phyloP scores from a whole-genome alignment of 2,888 invertebrate species.

The Latrodectus elegans region DNA sequence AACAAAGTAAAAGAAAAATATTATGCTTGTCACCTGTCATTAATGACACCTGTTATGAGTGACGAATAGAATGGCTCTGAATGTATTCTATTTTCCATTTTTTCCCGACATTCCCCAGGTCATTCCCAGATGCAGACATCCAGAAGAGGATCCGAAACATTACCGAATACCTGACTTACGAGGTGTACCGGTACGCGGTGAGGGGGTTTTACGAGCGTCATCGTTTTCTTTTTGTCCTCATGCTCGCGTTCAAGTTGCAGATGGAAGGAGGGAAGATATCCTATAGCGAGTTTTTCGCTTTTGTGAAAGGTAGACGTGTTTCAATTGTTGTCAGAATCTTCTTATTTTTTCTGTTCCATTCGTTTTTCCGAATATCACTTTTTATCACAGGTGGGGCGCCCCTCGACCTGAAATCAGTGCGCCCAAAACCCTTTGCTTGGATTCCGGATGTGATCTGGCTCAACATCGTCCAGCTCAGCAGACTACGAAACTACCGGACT shows the following conservation, averaged over 20 bases:
- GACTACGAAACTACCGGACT: constrained; percentile 84
- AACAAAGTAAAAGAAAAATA: no score
- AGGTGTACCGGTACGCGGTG: constrained; percentile 93
- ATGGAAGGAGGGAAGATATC: constrained; percentile 86
- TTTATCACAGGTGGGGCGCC: constrained; percentile 83
- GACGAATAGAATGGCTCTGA: no score
- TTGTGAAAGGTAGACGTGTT: constrained; percentile 84
- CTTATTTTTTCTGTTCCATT: neutral
- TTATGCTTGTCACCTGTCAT: no score
- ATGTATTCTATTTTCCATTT: no score
- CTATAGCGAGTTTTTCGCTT: constrained; percentile 93
- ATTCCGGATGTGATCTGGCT: constrained; percentile 90
- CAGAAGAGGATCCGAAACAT: constrained; percentile 92
- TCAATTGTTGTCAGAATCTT: neutral
- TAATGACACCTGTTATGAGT: no score
- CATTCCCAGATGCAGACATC: constrained; percentile 81
- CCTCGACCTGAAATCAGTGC: constrained; percentile 87
- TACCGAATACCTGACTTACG: constrained; percentile 89
- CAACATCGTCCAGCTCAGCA: constrained; percentile 86
- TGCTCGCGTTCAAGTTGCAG: constrained; percentile 96
- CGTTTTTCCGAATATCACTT: neutral
- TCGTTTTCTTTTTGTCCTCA: constrained; percentile 92
- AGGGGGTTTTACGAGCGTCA: constrained; percentile 94
- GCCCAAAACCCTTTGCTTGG: constrained; percentile 89
- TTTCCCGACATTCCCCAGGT: constrained; percentile 4